Base-by-base conservation (phyloP, 2,888 invertebrate species). In the Polylopha cassiicola region DNA sequence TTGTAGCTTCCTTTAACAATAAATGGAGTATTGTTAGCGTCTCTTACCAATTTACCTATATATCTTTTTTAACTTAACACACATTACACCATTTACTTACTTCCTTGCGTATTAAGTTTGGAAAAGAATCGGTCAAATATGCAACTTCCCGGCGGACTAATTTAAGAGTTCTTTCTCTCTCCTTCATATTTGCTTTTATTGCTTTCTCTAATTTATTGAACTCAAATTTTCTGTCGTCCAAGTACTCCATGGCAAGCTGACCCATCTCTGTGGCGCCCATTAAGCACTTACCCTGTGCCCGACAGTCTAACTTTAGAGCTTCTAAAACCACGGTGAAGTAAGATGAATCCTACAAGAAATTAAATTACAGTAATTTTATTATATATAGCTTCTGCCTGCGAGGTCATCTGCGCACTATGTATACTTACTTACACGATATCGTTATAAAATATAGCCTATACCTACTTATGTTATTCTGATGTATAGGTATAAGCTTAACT, bases 231-330 rank as follows among this genome's bases (percentile, higher is more conserved):
- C 89, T 75, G 48, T 91, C 89, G 34, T 90, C 89, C 14, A 90
- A 70, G 59, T 91, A 89, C 58, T 91, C 91, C 51, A 88, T 87
- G 1, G 90, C 90, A 1, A 90, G 67, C 55, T 91, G 91, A 0
- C 91, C 91, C 77, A 91, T 87, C 54, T 88, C 85, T 0, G 89
- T 90, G 1, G 90, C 88, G 11, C 87, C 87, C 64, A 89, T 82
- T 51, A 91, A 78, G 44, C 90, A 87, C 53, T 87, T 87, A 24
- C 89, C 88, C 66, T 91, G 91, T 5, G 81, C 80, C 22, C 82
- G 68, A 43, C 88, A 87, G 58, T 92, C 90, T 14, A 82, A 57
- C 51, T 87, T 85, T 28, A 91, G 64, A 0, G 87, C 86, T 20
- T 85, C 82, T 36, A 91, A 61, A 2, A 91, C 87, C 0, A 87